These are phyloP conservation scores for Nipponia nippon DNA, from an alignment of 2,113 vertebrate genomes.

Conservation along the genomic window DNA sequence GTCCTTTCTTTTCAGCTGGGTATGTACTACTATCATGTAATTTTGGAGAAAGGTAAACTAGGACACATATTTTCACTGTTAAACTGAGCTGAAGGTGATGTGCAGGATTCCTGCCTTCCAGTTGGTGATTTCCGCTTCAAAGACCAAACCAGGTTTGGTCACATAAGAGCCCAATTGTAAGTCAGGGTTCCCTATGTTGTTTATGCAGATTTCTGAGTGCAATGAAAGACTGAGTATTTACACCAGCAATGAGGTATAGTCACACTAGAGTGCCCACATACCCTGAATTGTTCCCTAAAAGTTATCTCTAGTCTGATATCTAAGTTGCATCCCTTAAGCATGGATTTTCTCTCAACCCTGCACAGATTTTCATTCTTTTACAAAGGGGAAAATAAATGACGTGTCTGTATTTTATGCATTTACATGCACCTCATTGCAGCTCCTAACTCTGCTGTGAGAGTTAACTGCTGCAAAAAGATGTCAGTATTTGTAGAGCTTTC, in stretches of 20 bases:
- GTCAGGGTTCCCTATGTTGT: not conserved
- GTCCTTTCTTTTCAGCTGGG: not conserved
- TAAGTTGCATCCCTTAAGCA: not conserved
- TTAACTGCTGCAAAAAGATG: not conserved
- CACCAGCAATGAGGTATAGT: not conserved
- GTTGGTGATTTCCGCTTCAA: not conserved
- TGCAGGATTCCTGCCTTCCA: not conserved
- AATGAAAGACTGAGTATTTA: not conserved
- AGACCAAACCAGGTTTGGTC: not conserved
- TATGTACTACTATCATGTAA: not conserved
- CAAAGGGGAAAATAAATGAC: not conserved
- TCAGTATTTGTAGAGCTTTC: not conserved
- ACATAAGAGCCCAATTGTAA: not conserved
- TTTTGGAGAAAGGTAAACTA: not conserved
- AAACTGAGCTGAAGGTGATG: not conserved
- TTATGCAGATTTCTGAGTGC: not conserved
- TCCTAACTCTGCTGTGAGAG: not conserved
- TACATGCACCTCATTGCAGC: not conserved
- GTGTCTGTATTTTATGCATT: not conserved
- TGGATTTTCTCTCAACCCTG: not conserved
- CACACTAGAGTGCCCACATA: not conserved
- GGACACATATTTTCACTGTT: not conserved
- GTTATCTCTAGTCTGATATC: rapidly evolving
- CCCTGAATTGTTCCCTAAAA: not conserved
- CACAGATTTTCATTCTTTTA: not conserved